Evolutionary conservation across 2,113 vertebrate species (phyloP).

Genomic region (Lepus europaeus): DNA sequence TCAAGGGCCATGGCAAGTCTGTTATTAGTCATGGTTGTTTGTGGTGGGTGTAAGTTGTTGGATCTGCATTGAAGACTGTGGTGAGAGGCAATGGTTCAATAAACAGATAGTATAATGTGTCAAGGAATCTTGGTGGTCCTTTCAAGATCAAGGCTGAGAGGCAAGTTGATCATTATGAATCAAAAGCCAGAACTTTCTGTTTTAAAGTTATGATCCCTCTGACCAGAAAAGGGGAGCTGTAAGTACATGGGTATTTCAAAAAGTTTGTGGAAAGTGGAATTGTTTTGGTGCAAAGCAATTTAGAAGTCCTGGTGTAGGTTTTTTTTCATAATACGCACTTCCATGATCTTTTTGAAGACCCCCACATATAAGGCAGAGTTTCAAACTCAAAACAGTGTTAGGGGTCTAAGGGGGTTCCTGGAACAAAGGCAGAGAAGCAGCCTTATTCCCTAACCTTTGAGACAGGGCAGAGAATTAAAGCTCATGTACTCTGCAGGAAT

Average conservation of each 20-base stretch:
- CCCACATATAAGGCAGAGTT: background rate
- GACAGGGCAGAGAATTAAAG: background rate
- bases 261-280: too few relatives aligned
- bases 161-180: slow-evolving; percentile 10
- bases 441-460: background rate
- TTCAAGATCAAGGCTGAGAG: slow-evolving; percentile 11
- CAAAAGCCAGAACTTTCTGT: background rate
- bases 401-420: background rate
- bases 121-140: background rate
- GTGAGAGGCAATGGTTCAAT: background rate
- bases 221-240: background rate
- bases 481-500: background rate
- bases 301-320: too few relatives aligned
- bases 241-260: background rate
- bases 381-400: slow-evolving; percentile 14
- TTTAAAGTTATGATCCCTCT: background rate
- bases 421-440: background rate
- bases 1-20: background rate
- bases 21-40: background rate
- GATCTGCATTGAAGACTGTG: background rate
- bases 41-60: background rate
- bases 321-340: too few relatives aligned
- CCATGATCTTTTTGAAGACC: too few relatives aligned
- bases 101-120: background rate
- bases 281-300: too few relatives aligned